Conservation (phyloP, 2,113 vertebrate genomes). For the Thermophis baileyi region DNA sequence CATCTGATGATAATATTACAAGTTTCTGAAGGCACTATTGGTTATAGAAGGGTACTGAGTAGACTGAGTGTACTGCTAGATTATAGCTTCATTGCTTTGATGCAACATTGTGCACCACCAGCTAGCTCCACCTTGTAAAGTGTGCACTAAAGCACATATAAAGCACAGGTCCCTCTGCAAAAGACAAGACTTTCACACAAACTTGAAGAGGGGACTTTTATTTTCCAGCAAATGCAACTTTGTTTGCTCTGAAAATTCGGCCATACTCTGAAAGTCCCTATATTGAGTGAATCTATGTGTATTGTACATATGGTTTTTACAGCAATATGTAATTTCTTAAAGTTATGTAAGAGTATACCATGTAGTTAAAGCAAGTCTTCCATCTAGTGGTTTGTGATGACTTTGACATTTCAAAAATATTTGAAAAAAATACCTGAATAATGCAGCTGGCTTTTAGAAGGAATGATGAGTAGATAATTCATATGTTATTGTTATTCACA, state of each 20-base stretch:
- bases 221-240: not conserved
- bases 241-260: not conserved
- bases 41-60: not conserved
- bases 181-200: not conserved
- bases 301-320: not conserved
- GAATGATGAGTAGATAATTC: not conserved
- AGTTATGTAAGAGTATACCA: not conserved
- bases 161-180: not conserved
- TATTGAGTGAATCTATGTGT: not conserved
- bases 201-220: not conserved
- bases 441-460: not conserved
- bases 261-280: not conserved
- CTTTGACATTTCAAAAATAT: rapidly evolving
- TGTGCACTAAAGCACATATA: not conserved
- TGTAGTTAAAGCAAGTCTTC: not conserved
- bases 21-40: not conserved
- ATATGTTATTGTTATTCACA: not conserved
- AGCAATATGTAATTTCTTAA: not conserved
- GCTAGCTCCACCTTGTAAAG: not conserved
- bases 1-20: not conserved
- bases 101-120: not conserved
- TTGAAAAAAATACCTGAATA: not conserved
- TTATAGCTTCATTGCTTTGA: not conserved
- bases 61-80: not conserved
- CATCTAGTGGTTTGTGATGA: conserved; percentile 33